Conservation (phyloP, 1,140 invertebrate genomes). For the Drosophila busckii region DNA sequence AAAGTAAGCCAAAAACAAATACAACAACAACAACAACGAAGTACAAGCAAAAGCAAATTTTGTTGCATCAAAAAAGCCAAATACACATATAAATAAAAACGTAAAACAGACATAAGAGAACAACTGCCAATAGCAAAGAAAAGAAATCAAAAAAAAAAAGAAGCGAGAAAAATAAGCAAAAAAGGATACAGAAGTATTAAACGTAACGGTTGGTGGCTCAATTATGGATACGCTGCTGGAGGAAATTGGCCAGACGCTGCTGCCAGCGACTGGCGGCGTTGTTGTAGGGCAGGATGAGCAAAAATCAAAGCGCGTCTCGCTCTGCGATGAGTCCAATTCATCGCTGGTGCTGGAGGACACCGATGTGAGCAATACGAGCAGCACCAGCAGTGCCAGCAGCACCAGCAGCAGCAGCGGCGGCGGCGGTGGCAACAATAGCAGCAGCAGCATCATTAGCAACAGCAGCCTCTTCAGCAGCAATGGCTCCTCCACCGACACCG, state of each 20-base stretch:
- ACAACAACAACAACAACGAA: not conserved
- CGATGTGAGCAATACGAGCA: conserved; percentile 60
- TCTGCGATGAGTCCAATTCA: conserved; percentile 48
- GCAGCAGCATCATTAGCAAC: conserved; percentile 21
- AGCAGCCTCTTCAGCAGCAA: conserved; percentile 42
- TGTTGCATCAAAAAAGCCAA: too few species aligned
- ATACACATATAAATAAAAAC: too few species aligned
- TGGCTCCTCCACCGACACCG: conserved; percentile 51
- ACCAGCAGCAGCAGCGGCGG: conserved; percentile 39
- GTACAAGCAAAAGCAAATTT: not conserved
- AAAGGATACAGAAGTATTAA: not conserved
- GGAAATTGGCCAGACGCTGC: conserved; percentile 25
- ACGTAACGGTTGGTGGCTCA: conserved; percentile 2
- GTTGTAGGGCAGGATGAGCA: conserved; percentile 19
- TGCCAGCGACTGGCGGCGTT: conserved; percentile 8
- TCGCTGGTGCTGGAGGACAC: conserved; percentile 50
- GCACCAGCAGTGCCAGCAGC: conserved; percentile 43
- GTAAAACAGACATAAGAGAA: not conserved
- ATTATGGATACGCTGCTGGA: conserved; percentile 30
- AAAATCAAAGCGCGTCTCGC: not conserved
- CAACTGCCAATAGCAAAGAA: not conserved
- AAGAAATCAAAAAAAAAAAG: not conserved
- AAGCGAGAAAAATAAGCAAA: not conserved
- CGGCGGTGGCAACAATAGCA: conserved; percentile 35
- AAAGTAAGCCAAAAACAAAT: conserved; percentile 3